Conservation (phyloP, 2,797 vertebrate species). For the Enteromius paludinosus region DNA sequence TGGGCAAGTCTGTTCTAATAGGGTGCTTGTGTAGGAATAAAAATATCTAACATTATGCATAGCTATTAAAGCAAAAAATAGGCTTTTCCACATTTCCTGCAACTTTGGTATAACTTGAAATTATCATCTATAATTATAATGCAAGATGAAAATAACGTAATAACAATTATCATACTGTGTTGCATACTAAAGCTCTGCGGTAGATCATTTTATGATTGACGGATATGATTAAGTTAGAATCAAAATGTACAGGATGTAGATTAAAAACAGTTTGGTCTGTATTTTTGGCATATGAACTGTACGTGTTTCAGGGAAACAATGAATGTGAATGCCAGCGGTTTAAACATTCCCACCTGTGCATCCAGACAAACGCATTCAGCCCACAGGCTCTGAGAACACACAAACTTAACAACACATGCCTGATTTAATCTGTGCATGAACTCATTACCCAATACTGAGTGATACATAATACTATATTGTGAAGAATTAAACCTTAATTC, state of each 20-base stretch:
- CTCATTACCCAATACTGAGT: not conserved
- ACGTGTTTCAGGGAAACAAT: not conserved
- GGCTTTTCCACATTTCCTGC: not conserved
- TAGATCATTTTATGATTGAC: not conserved
- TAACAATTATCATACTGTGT: not conserved
- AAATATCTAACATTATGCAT: not conserved
- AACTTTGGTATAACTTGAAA: not conserved
- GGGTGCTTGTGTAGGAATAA: not conserved
- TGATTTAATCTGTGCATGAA: not conserved
- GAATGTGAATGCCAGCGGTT: constrained; percentile 25
- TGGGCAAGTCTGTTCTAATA: not conserved
- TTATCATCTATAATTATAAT: not conserved
- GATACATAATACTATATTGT: not conserved
- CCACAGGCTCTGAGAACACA: constrained; percentile 14
- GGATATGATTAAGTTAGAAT: constrained; percentile 6
- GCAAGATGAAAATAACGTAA: not conserved
- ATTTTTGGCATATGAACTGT: not conserved
- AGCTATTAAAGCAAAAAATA: not conserved
- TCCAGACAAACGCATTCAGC: constrained; percentile 34
- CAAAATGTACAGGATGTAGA: not conserved
- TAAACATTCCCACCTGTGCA: constrained; percentile 52
- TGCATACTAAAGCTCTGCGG: not conserved
- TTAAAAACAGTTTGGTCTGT: not conserved
- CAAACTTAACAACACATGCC: not conserved
- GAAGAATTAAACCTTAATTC: not conserved